Evolutionary conservation across 2,797 vertebrate genomes (phyloP), one percentile per base, ranked within the genome.

Genomic region (Thripadectes ignobilis): DNA sequence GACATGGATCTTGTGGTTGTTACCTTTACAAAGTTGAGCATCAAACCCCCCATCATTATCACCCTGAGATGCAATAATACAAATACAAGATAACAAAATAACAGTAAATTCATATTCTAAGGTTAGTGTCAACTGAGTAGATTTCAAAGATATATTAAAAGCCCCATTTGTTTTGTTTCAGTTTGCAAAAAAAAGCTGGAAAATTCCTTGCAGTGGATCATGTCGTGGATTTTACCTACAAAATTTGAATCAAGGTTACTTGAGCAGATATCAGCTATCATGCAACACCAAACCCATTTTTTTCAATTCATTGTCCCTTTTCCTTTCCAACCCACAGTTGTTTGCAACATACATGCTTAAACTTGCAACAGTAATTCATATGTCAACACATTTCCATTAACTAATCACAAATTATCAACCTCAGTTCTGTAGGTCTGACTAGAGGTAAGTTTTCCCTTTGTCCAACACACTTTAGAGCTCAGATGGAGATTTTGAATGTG

Each of bases 341-440:
- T 43, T 58, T 88, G 16, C 55, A 73, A 32, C 43, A 48, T 78
- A 41, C 51, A 10, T 49, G 73, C 85, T 88, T 81, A 91, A 90
- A 78, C 38, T 72, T 85, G n/a, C 45, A 81, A 49, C 55, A 0
- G 2, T 63, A 84, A 88, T 86, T 95, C 48, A 43, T 77, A 79
- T 88, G 82, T 88, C 85, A 94, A 41, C 85, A 82, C 79, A 49
- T 90, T 94, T 78, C 66, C n/a, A 91, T 92, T 95, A 93, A 63
- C 91, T 86, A 76, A 93, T 55, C 62, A 49, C 46, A 59, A 72
- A 91, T 94, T 95, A 81, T 43, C 27, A 62, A 71, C 54, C 69
- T 78, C 69, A 49, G 16, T 52, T 88, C 82, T 63, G 16, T n/a
- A 71, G 16, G 5, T 76, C 73, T 95, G 66, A 78, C 48, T 73